Evolutionary conservation across 2,113 vertebrate genomes (phyloP), one percentile per base, ranked within the genome.

Genomic region (Calidris pugnax): DNA sequence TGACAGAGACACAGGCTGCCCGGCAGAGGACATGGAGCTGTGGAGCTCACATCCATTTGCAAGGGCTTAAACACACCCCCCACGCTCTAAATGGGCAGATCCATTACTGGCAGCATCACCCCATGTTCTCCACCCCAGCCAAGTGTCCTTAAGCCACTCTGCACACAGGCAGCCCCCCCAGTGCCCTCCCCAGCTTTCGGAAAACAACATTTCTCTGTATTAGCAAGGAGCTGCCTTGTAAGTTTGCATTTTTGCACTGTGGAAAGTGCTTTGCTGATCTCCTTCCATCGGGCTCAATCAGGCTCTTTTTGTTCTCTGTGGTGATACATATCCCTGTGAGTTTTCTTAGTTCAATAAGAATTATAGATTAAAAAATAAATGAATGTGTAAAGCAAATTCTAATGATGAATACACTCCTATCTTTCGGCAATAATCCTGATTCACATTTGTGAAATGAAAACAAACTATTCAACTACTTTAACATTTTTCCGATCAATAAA

Each of bases 281-380:
- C 57, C 73, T 82, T 89, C 92, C 84, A 90, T 91, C 86, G 35
- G 66, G 53, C 41, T 96, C 91, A 77, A 79, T 92, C 80, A 89
- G 67, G 74, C 77, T 93, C 81, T 93, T 92, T 95, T 79, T 97
- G 92, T 97, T 96, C 91, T 95, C 30, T 1, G 32, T 32, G 69
- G 80, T 83, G 91, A 89, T 91, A 87, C 37, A 66, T 37, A 95
- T 60, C 62, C 97, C 86, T 85, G 66, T 35, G 94, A 94, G 81
- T 83, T 85, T 87, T 91, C 89, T 86, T 79, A 91, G 91, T 95
- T 96, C 91, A 95, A 85, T 93, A 96, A 77, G 93, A 96, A 96
- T 96, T 97, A 96, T 90, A 97, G 95, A 96, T 96, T 94, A 95
- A 97, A 97, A 97, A 97, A 93, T 85, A 95, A 96, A 96, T 62